These are phyloP conservation scores for Rattus rattus DNA, from an alignment of 2,113 vertebrate genomes.

Conservation along the genomic window DNA sequence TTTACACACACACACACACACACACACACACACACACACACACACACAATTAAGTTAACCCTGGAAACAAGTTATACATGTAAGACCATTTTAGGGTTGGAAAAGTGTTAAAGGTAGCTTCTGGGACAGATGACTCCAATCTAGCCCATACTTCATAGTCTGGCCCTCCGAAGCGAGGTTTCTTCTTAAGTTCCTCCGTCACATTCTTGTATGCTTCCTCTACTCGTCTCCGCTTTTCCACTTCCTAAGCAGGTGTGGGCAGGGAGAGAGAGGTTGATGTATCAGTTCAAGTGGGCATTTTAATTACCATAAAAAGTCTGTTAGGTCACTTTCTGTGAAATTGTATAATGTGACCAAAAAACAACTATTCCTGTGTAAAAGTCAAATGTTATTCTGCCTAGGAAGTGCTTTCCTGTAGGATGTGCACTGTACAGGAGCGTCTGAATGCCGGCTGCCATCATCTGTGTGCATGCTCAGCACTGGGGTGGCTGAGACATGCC, in stretches of 20 bases:
- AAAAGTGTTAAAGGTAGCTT: slow-evolving; percentile 37
- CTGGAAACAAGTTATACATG: slow-evolving; percentile 20
- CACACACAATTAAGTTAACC: slow-evolving; percentile 6
- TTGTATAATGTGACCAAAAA: slow-evolving; percentile 21
- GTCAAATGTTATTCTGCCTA: not conserved
- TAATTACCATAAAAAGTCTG: not conserved
- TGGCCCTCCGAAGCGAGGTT: slow-evolving; percentile 97
- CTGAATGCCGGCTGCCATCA: not conserved
- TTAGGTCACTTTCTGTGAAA: slow-evolving; percentile 28
- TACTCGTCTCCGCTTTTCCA: slow-evolving; percentile 92
- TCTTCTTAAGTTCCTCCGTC: slow-evolving; percentile 95
- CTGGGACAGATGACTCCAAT: not conserved
- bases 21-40: too few relatives aligned
- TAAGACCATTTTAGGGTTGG: slow-evolving; percentile 16
- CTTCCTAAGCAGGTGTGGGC: slow-evolving; percentile 86
- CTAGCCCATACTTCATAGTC: slow-evolving; percentile 94
- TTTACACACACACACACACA: not conserved
- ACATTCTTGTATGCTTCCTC: slow-evolving; percentile 96
- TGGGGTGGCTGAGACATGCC: not conserved
- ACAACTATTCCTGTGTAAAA: slow-evolving; percentile 25
- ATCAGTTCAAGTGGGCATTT: slow-evolving; percentile 28
- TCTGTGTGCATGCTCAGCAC: not conserved
- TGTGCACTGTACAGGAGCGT: not conserved
- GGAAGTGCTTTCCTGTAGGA: not conserved
- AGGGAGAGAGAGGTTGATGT: not conserved